Conservation (phyloP, 2,888 invertebrate genomes). For the Pseudococcus jackbeardsleyi region DNA sequence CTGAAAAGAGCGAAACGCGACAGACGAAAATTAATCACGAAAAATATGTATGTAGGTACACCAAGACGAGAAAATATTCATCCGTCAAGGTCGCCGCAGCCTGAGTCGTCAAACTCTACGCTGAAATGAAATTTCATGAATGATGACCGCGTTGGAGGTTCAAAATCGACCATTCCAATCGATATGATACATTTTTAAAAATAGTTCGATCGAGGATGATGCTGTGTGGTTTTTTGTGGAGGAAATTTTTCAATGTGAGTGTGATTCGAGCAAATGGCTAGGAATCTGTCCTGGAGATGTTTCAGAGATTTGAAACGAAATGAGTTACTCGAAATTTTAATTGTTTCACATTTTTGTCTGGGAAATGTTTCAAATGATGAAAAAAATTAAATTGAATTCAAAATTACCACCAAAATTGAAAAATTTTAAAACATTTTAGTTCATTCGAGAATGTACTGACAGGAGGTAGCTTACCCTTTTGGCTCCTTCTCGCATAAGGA, state of each 20-base stretch:
- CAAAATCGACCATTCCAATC: background rate
- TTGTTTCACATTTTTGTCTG: too few relatives aligned
- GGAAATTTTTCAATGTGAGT: background rate
- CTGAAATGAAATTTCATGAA: background rate
- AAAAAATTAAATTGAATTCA: too few relatives aligned
- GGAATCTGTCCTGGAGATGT: background rate
- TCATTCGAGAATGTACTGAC: too few relatives aligned
- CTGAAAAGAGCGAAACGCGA: background rate
- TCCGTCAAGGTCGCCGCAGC: background rate
- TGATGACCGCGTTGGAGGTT: background rate
- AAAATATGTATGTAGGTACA: background rate
- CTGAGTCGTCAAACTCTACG: background rate
- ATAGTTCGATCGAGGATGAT: background rate
- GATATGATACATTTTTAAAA: constrained; percentile 35
- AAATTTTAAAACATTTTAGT: too few relatives aligned
- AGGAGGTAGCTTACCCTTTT: too few relatives aligned
- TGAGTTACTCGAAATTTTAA: too few relatives aligned
- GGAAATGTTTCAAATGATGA: too few relatives aligned
- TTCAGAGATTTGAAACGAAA: background rate
- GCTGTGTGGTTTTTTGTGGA: background rate
- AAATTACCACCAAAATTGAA: too few relatives aligned
- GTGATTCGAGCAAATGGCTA: background rate
- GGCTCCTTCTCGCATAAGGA: too few relatives aligned
- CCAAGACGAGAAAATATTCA: background rate
- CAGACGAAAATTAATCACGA: background rate